A percentile compares a stretch with the other conserved stretches of the same genome.
These are phyloP conservation scores for Trissolcus brochymenae DNA, from an alignment of 2,888 invertebrate species.

Conservation along the genomic window DNA sequence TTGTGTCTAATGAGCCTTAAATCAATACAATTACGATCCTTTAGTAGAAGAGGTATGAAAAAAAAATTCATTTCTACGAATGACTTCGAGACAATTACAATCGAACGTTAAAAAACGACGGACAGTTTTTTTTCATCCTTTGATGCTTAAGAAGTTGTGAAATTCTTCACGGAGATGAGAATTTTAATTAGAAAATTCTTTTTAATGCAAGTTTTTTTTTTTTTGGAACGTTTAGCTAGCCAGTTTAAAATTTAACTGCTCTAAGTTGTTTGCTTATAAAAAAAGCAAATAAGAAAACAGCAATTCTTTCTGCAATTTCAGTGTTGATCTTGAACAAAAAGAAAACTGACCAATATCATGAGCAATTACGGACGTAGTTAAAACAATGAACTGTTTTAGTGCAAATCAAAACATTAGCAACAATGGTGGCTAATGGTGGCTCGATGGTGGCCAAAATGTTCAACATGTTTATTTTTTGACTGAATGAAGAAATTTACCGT, in stretches of 20 bases:
- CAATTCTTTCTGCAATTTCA: not conserved
- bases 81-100: conserved; percentile 17
- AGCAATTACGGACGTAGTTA: too few relatives aligned
- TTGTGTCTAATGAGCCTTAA: conserved; percentile 37
- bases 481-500: conserved; percentile 65
- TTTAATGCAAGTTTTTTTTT: too few relatives aligned
- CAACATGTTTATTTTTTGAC: not conserved
- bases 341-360: too few relatives aligned
- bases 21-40: conserved; percentile 40
- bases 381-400: too few relatives aligned
- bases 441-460: too few relatives aligned
- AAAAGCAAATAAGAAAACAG: not conserved
- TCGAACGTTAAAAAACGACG: conserved; percentile 14
- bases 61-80: conserved; percentile 25
- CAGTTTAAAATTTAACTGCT: too few relatives aligned
- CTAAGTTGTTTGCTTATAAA: too few relatives aligned
- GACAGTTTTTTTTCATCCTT: not conserved
- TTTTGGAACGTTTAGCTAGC: too few relatives aligned
- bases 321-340: too few relatives aligned
- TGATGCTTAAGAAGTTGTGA: not conserved
- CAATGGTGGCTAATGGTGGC: too few relatives aligned
- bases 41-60: conserved; percentile 1
- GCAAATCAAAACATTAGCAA: too few relatives aligned
- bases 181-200: conserved; percentile 7
- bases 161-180: conserved; percentile 5